phyloP scores from a whole-genome alignment of 2,888 invertebrate genomes.

The Euclidia mi region DNA sequence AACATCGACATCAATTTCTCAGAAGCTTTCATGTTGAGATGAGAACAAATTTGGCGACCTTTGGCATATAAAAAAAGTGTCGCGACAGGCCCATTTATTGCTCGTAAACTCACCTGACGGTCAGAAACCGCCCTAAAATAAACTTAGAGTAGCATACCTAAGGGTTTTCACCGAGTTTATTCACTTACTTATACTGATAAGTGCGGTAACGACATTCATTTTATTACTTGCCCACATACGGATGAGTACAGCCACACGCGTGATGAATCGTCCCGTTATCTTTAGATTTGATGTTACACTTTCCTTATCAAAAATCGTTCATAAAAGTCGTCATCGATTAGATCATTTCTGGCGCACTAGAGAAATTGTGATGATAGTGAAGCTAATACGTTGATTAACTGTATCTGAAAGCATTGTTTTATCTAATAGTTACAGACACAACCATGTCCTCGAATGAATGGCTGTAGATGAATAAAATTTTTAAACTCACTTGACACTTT shows the following conservation, averaged over 20 bases:
- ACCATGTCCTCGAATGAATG: too few relatives aligned
- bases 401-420: too few relatives aligned
- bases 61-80: constrained; percentile 29
- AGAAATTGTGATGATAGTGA: constrained; percentile 1
- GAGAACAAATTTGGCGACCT: constrained; percentile 28
- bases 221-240: constrained; percentile 53
- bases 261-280: constrained; percentile 48
- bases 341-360: constrained; percentile 21
- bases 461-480: too few relatives aligned
- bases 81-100: constrained; percentile 40
- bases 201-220: constrained; percentile 47
- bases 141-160: constrained; percentile 22
- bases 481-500: too few relatives aligned
- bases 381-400: not conserved
- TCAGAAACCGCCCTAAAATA: constrained; percentile 32
- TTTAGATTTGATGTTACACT: constrained; percentile 47
- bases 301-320: constrained; percentile 30
- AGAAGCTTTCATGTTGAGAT: constrained; percentile 16
- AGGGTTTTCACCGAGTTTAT: constrained; percentile 48
- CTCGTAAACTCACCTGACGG: constrained; percentile 55
- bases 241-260: constrained; percentile 43
- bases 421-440: not conserved
- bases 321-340: constrained; percentile 25
- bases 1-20: constrained; percentile 21
- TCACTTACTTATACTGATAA: constrained; percentile 49